Conservation (phyloP, 2,888 invertebrate genomes). For the Tineola bisselliella region DNA sequence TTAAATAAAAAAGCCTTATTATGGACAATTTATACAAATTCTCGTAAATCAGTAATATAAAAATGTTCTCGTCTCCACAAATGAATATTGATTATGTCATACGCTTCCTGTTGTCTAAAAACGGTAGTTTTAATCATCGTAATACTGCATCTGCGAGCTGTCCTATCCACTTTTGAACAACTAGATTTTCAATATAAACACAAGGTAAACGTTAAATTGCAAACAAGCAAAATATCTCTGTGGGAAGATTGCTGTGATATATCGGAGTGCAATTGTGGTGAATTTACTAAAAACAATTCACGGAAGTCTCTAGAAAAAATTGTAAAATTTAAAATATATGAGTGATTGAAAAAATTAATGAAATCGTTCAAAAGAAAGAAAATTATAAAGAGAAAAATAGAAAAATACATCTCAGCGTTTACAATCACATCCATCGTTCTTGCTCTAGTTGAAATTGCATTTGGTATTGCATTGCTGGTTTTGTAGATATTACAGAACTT, state of each 20-base stretch:
- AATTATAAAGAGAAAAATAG: neutral
- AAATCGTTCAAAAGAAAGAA: neutral
- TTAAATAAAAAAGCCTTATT: neutral
- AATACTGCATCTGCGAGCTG: slow-evolving; percentile 31
- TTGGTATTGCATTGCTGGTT: slow-evolving; percentile 32
- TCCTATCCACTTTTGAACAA: slow-evolving; percentile 27
- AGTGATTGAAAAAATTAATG: neutral
- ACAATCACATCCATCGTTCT: slow-evolving; percentile 36
- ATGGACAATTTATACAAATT: neutral
- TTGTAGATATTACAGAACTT: slow-evolving; percentile 16
- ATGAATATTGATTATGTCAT: slow-evolving; percentile 33
- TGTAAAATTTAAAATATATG: neutral
- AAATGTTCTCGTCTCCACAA: neutral
- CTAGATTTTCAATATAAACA: neutral
- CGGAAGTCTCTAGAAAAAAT: neutral
- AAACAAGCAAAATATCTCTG: neutral
- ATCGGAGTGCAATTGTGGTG: neutral
- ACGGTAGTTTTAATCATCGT: slow-evolving; percentile 29
- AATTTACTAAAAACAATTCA: neutral
- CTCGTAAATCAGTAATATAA: neutral
- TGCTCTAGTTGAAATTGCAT: slow-evolving; percentile 39
- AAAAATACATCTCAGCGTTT: neutral
- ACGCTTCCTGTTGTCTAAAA: slow-evolving; percentile 24
- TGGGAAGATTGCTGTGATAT: neutral
- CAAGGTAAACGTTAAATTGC: neutral